phyloP scores from a whole-genome alignment of 2,888 invertebrate genomes.

The Drosophila vallismaia region DNA sequence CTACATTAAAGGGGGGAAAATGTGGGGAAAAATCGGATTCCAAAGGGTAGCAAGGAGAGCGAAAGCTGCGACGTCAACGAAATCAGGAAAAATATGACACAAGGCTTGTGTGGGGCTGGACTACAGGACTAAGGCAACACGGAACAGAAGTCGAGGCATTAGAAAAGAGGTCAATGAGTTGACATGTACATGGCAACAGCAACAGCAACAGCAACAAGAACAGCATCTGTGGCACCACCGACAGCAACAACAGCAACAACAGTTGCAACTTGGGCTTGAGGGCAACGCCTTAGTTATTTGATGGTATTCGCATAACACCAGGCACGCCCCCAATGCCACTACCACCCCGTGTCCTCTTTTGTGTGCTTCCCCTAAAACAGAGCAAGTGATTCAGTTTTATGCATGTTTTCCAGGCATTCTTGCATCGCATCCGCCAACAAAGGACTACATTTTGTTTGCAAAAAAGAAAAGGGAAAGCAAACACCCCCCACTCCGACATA shows the following conservation, averaged over 20 bases:
- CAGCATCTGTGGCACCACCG: neutral
- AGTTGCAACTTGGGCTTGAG: conserved; percentile 46
- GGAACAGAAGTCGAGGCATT: conserved; percentile 36
- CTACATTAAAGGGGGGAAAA: conserved; percentile 53
- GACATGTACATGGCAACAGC: conserved; percentile 59
- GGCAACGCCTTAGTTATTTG: conserved; percentile 49
- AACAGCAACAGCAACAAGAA: conserved; percentile 24
- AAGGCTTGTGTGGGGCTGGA: conserved; percentile 15
- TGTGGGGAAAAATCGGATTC: conserved; percentile 24
- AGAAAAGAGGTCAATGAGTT: conserved; percentile 73
- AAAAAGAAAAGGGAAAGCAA: conserved; percentile 5
- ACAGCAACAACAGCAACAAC: conserved; percentile 11
- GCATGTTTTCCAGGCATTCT: conserved; percentile 61
- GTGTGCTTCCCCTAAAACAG: conserved; percentile 14
- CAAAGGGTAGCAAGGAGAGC: conserved; percentile 12
- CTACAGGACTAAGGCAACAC: conserved; percentile 24
- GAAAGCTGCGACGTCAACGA: conserved; percentile 41
- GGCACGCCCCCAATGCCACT: conserved; percentile 8
- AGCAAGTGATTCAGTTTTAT: conserved; percentile 68
- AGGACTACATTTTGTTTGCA: conserved; percentile 34
- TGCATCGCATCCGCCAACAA: conserved; percentile 47
- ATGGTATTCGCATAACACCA: neutral
- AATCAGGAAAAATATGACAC: conserved; percentile 37
- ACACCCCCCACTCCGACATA: neutral
- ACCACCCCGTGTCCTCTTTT: conserved; percentile 2